Evolutionary conservation across 2,797 vertebrate genomes (phyloP), one percentile per base, ranked within the genome.

Genomic region (Antrozous pallidus): DNA sequence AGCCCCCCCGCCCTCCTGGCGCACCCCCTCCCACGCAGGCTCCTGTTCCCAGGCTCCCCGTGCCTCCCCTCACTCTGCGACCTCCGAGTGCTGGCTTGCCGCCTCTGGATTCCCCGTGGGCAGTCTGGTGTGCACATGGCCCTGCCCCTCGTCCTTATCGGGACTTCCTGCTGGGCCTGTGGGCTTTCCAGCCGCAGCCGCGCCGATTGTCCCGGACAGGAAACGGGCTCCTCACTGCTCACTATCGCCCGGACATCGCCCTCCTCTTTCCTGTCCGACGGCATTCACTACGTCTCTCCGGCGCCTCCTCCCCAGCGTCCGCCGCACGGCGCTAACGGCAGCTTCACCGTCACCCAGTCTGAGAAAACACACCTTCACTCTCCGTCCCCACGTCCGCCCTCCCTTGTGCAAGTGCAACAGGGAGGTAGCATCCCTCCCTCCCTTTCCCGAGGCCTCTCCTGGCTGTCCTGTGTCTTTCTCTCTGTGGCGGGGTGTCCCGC

Each of bases 341-440:
- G 54, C 95, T 94, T 80, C 89, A 80, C 85, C 92, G 63, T 83
- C n/a, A n/a, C 79, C 4, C 71, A 1, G 67, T 63, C 95, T 85
- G 95, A 80, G 75, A 88, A 91, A 92, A 85, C 89, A 92, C 85
- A 8, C 11, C 36, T 49, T n/a, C 65, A 0, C n/a, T 45, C 56
- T n/a, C 3, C 31, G 16, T 2, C 70, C 26, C 11, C 71, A 36
- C 38, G 58, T 42, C n/a, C n/a, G n/a, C n/a, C n/a, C n/a, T n/a
- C n/a, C n/a, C n/a, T n/a, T n/a, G n/a, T n/a, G n/a, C n/a, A n/a
- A n/a, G n/a, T n/a, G n/a, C n/a, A n/a, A n/a, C n/a, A n/a, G 18
- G 0, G 1, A 36, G 11, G n/a, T 1, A 9, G 20, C 3, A 11
- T n/a, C 47, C 80, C 54, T n/a, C 38, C 51, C 8, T 7, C 24